Evolutionary conservation across 2,888 invertebrate genomes (phyloP), one percentile per base, ranked within the genome.

Genomic region (Tribolium freemani): DNA sequence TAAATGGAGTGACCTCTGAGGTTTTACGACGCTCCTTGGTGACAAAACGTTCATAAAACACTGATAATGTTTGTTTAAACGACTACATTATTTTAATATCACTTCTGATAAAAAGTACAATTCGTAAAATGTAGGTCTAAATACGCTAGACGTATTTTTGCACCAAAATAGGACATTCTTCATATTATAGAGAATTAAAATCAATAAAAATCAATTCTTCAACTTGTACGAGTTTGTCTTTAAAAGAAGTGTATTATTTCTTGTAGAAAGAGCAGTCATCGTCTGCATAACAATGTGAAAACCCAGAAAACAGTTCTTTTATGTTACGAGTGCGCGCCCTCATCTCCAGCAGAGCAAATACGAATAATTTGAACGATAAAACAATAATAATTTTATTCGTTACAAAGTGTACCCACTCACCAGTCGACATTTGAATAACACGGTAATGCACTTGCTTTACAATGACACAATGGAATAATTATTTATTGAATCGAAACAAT

Each of bases 401-500:
- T 48, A 48, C 48, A 48, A 48, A 48, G 11, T 48, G 11, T 48
- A 51, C 72, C 69, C 63, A 69, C 72, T 50, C 51, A 16, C 13
- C 10, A 54, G 38, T 46, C 45, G 38, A 72, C 72, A 68, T 69
- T 72, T 61, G 68, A 69, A 72, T 68, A 72, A 72, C 72, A 69
- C 57, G 51, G 44, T 61, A 61, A 60, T 46, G 58, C 54, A 67
- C 67, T 71, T 54, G 46, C 31, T 38, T 60, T 67, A 71, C 71
- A 67, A 67, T 72, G 11, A 45, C 20, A 69, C 72, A 72, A 72
- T 69, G 46, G 69, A 53, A 58, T 57, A 63, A 64, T 69, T 64
- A 64, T 69, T 72, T 72, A 69, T 69, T 64, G 64, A 53, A 64
- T 53, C 44, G 69, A 69, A 72, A 69, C 69, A 72, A 72, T 69